Percentiles rank a stretch among this genome's conserved stretches.
These are phyloP conservation scores for Eptesicus fuscus DNA, from an alignment of 2,113 vertebrate genomes.

Conservation along the genomic window DNA sequence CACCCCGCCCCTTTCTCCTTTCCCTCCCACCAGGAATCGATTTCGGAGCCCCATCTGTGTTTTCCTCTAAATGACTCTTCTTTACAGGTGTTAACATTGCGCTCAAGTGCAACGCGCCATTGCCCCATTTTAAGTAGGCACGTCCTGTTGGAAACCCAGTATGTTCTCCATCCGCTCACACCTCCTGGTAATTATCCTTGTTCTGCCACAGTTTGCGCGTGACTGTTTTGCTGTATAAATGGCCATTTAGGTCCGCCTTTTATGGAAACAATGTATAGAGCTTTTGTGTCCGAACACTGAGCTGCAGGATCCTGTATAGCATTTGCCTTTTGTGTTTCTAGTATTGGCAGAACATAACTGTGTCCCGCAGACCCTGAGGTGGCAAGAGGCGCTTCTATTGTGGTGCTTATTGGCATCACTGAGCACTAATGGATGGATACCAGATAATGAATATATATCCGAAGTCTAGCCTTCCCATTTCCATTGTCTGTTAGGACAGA, in stretches of 20 bases:
- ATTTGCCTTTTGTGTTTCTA: conserved; percentile 33
- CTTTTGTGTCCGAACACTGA: conserved; percentile 10
- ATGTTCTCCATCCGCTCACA: background rate
- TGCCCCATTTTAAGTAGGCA: background rate
- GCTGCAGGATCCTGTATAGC: background rate
- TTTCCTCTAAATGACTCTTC: conserved; percentile 35
- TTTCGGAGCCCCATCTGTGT: conserved; percentile 36
- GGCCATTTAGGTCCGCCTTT: background rate
- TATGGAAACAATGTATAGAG: background rate
- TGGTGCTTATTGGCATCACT: conserved; percentile 52
- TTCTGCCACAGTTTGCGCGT: background rate
- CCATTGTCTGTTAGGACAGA: conserved; percentile 60
- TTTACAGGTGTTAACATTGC: background rate
- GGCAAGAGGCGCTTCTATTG: conserved; percentile 20
- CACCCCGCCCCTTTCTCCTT: background rate
- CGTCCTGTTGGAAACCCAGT: background rate
- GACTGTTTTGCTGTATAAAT: background rate
- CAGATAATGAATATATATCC: conserved; percentile 56
- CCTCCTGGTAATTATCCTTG: background rate
- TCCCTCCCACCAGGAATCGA: background rate
- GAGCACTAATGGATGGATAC: conserved; percentile 61
- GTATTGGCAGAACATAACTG: background rate
- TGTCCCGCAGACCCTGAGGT: background rate
- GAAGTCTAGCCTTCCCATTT: conserved; percentile 41
- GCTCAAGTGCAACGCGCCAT: conserved; percentile 5